Base-by-base conservation (phyloP, 2,888 invertebrate species). In the Onchidella celtica region DNA sequence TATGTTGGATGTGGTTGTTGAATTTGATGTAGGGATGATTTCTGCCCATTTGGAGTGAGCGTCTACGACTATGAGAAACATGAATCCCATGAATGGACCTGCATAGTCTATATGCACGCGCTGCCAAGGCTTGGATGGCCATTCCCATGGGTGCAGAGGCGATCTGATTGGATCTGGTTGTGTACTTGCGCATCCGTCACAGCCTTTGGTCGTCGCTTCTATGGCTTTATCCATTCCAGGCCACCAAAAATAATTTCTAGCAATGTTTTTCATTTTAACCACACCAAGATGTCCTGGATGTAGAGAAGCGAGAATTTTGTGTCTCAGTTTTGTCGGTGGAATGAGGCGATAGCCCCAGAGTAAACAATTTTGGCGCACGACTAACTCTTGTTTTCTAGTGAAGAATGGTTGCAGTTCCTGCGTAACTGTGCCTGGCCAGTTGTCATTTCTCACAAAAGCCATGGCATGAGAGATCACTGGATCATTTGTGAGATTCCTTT, bases 351-450 rank as follows among this genome's bases (percentile, higher is more conserved):
- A 61, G 61, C 27, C 61, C 61, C 61, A 61, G 11, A 61, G 6
- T 21, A 61, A 27, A n/a, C 61, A 61, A 61, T 6, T 61, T 61
- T 61, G 61, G 9, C n/a, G 61, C n/a, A 61, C 61, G n/a, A 61
- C 6, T 61, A 61, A 27, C 4, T 61, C 61, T 4, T 61, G 61
- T 6, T n/a, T 9, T 61, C 27, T 61, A 4, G 9, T 61, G n/a
- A 6, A 61, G 61, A 24, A 61, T 6, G 61, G n/a, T 61, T 61
- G n/a, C n/a, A 61, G 47, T 47, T 47, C 47, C 3, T 85, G 36
- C n/a, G n/a, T n/a, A n/a, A n/a, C n/a, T n/a, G n/a, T n/a, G n/a
- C n/a, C n/a, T n/a, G n/a, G n/a, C n/a, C n/a, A n/a, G n/a, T n/a
- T n/a, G n/a, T n/a, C n/a, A n/a, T n/a, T n/a, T n/a, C n/a, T n/a